Conservation (phyloP, 2,888 invertebrate genomes). For the Cheilosia scutellata region DNA sequence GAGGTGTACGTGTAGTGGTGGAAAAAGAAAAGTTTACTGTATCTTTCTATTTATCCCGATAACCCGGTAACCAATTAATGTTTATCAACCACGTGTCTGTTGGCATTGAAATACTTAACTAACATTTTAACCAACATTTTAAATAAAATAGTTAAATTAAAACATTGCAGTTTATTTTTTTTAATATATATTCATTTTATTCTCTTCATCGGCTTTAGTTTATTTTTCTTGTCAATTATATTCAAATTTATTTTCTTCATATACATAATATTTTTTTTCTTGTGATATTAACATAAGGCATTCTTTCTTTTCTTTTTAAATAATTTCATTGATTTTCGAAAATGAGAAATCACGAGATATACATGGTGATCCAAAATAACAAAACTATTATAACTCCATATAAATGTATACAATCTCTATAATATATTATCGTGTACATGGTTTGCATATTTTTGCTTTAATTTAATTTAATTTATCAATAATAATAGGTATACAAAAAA, state of each 20-base stretch:
- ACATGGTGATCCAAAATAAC: slow-evolving; percentile 48
- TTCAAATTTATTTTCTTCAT: slow-evolving; percentile 21
- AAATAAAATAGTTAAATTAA: no score
- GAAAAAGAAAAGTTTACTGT: no score
- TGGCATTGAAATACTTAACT: no score
- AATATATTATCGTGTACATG: slow-evolving; percentile 46
- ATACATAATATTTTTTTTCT: slow-evolving; percentile 59
- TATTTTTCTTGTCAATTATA: slow-evolving; percentile 36
- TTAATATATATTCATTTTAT: slow-evolving; percentile 25
- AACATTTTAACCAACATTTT: no score
- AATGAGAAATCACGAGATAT: slow-evolving; percentile 54
- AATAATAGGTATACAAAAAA: slow-evolving; percentile 20
- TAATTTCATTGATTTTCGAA: slow-evolving; percentile 66
- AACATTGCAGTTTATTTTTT: background rate
- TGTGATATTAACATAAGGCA: slow-evolving; percentile 78
- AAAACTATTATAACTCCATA: slow-evolving; percentile 32
- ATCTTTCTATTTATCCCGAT: no score
- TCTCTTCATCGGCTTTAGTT: slow-evolving; percentile 29
- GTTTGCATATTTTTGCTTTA: slow-evolving; percentile 23
- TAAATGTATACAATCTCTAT: slow-evolving; percentile 40
- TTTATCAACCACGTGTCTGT: no score
- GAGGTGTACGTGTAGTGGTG: no score
- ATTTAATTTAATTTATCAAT: slow-evolving; percentile 8
- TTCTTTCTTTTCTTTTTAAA: slow-evolving; percentile 63
- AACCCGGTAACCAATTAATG: no score